Evolutionary conservation across 1,140 invertebrate genomes (phyloP).

Genomic region (Ceratitis capitata): DNA sequence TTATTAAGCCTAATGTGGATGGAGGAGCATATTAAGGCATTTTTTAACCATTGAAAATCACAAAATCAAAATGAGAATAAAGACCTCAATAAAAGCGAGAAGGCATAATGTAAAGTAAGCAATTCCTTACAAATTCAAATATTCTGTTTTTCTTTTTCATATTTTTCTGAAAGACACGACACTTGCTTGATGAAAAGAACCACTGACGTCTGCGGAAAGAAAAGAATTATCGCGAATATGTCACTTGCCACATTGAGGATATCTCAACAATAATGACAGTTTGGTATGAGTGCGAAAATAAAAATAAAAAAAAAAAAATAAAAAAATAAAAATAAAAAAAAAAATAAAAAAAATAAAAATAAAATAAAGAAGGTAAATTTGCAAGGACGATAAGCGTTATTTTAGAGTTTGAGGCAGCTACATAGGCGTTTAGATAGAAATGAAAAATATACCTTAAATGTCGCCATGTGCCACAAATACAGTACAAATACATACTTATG

Average conservation of each 20-base stretch:
- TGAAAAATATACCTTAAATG: neutral
- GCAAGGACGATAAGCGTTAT: neutral
- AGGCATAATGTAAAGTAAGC: neutral
- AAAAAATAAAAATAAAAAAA: no score
- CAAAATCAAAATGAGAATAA: neutral
- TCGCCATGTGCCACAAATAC: neutral
- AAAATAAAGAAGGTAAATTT: neutral
- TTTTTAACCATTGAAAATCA: neutral
- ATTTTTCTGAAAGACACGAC: neutral
- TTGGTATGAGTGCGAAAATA: neutral
- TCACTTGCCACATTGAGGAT: constrained; percentile 2
- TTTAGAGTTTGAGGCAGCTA: neutral
- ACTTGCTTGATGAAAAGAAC: neutral
- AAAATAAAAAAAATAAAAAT: no score
- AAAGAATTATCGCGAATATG: constrained; percentile 26
- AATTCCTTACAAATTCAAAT: neutral
- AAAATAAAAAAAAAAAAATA: neutral
- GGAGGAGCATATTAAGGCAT: neutral
- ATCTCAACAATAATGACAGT: neutral
- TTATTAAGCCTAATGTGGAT: neutral
- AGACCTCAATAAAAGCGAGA: neutral
- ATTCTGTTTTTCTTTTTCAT: neutral
- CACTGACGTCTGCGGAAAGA: neutral
- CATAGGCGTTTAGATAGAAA: neutral
- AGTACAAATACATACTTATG: neutral